Conservation (phyloP, 2,797 vertebrate species). For the Octomys mimax region DNA sequence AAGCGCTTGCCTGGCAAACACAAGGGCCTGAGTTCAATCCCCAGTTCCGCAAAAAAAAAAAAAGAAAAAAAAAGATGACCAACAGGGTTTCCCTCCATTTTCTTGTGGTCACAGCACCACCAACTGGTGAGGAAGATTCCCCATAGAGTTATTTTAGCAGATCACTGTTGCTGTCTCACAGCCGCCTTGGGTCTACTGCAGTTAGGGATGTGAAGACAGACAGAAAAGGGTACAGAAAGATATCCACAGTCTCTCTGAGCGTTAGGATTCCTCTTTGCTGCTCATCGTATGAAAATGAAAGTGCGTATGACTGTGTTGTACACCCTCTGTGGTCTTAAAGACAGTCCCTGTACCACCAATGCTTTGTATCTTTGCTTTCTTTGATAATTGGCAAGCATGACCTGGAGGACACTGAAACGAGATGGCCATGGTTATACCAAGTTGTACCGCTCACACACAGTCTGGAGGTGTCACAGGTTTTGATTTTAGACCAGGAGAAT, state of each 20-base stretch:
- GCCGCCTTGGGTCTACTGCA: neutral
- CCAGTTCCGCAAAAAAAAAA: no score
- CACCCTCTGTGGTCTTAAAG: neutral
- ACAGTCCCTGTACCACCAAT: neutral
- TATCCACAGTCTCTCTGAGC: neutral
- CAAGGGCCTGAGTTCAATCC: no score
- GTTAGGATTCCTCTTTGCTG: neutral
- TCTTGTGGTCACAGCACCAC: neutral
- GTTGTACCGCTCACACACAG: neutral
- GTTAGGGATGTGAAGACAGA: neutral
- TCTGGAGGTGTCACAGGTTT: neutral
- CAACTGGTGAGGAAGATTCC: neutral
- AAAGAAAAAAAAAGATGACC: neutral
- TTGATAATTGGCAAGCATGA: neutral
- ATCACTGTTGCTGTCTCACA: neutral
- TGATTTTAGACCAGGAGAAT: conserved; percentile 47
- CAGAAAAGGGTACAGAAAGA: neutral
- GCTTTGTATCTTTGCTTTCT: neutral
- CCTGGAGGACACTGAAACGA: neutral
- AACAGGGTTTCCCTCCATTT: neutral
- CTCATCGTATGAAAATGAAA: neutral
- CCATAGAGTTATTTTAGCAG: neutral
- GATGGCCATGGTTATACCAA: neutral
- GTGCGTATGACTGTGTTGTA: neutral
- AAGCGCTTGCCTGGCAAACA: no score